These are phyloP conservation scores for Palythoa heliodiscus DNA, from an alignment of 92 coral and sea anemone genomes.

Conservation along the genomic window DNA sequence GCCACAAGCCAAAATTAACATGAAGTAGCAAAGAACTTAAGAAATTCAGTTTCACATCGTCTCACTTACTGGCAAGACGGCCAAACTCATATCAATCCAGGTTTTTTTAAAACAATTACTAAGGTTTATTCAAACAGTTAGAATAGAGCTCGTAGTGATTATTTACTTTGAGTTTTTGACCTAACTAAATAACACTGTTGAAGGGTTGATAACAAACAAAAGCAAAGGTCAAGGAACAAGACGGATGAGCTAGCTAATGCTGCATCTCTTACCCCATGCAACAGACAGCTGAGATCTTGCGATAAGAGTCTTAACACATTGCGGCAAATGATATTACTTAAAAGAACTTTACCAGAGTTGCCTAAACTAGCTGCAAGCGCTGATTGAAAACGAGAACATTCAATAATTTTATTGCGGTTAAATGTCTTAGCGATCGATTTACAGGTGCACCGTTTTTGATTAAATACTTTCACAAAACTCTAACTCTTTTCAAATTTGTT, in stretches of 20 bases:
- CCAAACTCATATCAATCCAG: neutral
- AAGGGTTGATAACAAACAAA: constrained; percentile 6
- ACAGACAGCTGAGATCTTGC: constrained; percentile 34
- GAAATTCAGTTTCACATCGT: neutral
- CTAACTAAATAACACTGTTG: neutral
- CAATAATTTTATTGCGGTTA: neutral
- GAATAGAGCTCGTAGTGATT: neutral
- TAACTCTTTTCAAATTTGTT: too few relatives aligned
- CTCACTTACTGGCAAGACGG: neutral
- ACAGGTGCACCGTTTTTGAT: neutral
- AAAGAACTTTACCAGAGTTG: neutral
- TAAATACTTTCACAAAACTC: too few relatives aligned
- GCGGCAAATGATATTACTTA: neutral
- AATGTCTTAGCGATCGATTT: neutral
- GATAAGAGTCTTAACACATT: constrained; percentile 18
- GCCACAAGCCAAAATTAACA: neutral
- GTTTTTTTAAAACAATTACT: neutral
- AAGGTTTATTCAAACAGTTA: neutral
- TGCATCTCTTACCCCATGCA: constrained; percentile 27
- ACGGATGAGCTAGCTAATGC: neutral
- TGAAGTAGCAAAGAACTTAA: neutral
- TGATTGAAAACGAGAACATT: neutral
- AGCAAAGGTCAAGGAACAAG: constrained; percentile 9
- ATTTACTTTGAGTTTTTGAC: constrained; percentile 6
- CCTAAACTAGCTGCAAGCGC: neutral